A percentile compares a stretch with the other conserved stretches of the same genome.
phyloP scores from a whole-genome alignment of 1,140 invertebrate genomes.

The Euglossa dilemma region DNA sequence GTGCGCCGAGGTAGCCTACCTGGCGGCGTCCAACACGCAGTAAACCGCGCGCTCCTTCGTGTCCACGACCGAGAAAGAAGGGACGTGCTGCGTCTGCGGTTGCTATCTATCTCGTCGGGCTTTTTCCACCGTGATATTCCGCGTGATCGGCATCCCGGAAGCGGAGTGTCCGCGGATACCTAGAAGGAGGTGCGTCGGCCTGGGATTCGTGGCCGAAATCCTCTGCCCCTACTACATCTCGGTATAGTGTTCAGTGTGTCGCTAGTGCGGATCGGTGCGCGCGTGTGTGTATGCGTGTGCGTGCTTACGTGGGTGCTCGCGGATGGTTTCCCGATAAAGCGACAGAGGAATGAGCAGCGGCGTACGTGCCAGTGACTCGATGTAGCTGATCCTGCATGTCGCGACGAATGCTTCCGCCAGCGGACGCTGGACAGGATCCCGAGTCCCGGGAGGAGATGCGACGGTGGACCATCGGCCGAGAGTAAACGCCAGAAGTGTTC shows the following conservation, averaged over 20 bases:
- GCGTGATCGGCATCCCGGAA: background rate
- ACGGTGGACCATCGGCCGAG: conserved; percentile 28
- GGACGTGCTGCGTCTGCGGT: background rate
- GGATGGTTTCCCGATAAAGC: background rate
- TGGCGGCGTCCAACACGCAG: conserved; percentile 82
- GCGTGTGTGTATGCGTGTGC: conserved; percentile 53
- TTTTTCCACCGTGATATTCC: background rate
- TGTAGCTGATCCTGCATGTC: conserved; percentile 29
- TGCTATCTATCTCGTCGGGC: background rate
- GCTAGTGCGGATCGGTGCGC: conserved; percentile 30
- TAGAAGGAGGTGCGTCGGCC: background rate
- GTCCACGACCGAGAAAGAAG: conserved; percentile 45
- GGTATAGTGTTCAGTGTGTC: conserved; percentile 7
- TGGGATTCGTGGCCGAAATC: background rate
- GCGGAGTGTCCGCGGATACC: background rate
- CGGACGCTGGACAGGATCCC: conserved; percentile 13
- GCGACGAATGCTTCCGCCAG: conserved; percentile 43
- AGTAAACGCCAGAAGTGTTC: conserved; percentile 49
- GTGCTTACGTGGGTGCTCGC: conserved; percentile 51
- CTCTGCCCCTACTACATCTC: background rate
- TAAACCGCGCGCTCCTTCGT: conserved; percentile 73
- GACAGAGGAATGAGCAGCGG: background rate
- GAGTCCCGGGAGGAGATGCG: conserved; percentile 53
- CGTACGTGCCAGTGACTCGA: background rate
- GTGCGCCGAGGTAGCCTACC: conserved; percentile 78